Evolutionary conservation across 1,140 invertebrate genomes (phyloP), one percentile per base, ranked within the genome.

Genomic region (Pseudomyrmex flavicornis): DNA sequence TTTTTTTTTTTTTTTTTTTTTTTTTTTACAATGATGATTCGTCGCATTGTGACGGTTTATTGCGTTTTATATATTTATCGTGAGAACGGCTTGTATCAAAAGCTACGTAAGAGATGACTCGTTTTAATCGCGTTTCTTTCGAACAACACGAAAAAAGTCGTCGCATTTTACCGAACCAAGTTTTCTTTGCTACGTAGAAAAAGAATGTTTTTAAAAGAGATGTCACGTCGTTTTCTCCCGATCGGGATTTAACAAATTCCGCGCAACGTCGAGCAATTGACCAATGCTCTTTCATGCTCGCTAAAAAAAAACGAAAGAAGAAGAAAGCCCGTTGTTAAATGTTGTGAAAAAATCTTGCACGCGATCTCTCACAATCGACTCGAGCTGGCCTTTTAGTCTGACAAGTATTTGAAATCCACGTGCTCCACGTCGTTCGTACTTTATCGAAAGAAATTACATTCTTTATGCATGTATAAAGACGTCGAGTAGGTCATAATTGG

Each of bases 241-340:
- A n/a, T 48, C 9, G 15, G 17, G 46, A 17, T 50, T 20, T 50
- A 35, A 12, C 9, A 1, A 12, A 3, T 13, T 65, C 54, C 46
- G 20, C 48, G n/a, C 75, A 85, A 86, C 79, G 10, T 26, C 58
- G 52, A 65, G 2, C 50, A 75, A 76, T 79, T 72, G 69, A 70
- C 17, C 26, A 56, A 56, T 17, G 9, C 9, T n/a, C 46, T 17
- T 68, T 54, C 62, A 54, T 8, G 26, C 63, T 56, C 12, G 17
- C 9, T 1, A 22, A 54, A 68, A 26, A 26, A 26, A 50, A 17
- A 56, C 50, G 50, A 62, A 26, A 58, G 62, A 50, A 50, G 72
- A 77, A 44, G 63, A 77, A 68, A 56, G 35, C 69, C 13, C 9
- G 56, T 69, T 77, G 63, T 26, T 52, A 35, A 17, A 17, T 3